Evolutionary conservation across 2,113 vertebrate species (phyloP), one percentile per base, ranked within the genome.

Genomic region (Poicephalus meyeri): DNA sequence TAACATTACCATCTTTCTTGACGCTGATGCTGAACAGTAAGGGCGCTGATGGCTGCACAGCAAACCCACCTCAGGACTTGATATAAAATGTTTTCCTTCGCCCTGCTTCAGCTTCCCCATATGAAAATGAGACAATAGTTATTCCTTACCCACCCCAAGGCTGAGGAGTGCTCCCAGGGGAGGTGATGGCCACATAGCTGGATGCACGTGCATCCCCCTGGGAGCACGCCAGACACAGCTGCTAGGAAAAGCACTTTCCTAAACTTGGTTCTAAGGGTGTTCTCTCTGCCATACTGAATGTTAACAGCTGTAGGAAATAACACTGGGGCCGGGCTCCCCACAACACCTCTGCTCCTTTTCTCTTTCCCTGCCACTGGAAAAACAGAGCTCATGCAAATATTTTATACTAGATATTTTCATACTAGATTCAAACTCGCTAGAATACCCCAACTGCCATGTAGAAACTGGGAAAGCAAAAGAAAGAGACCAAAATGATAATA

Each of bases 101-200:
- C 56, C 41, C 41, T 37, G 21, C 50, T 77, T 83, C 72, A 78
- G 64, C 47, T 83, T 93, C 44, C 33, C 63, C 52, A 16, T 10
- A 25, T 9, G 56, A 76, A 80, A 83, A 72, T 0, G 3, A 58
- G 46, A 44, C 16, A 73, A 23, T 8, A 76, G 39, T 24, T 74
- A 74, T 9, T 88, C 63, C 81, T 89, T 20, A 9, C 21, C 18
- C 68, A 37, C 11, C 41, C 46, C 64, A 41, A 14, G 46, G 2
- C 35, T 0, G 1, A 41, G 35, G 29, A 80, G 28, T 7, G 8
- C 49, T 80, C 73, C 52, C 47, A 3, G 13, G 20, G 21, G 21
- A 41, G 15, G 7, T 21, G 37, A 2, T 0, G 0, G 77, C 29
- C 80, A 33, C 0, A 0, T 5, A 0, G 1, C 33, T 82, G 79